Percentiles rank a stretch among this genome's conserved stretches.
Conservation (phyloP, 2,113 vertebrate species). For the Dipodomys spectabilis region DNA sequence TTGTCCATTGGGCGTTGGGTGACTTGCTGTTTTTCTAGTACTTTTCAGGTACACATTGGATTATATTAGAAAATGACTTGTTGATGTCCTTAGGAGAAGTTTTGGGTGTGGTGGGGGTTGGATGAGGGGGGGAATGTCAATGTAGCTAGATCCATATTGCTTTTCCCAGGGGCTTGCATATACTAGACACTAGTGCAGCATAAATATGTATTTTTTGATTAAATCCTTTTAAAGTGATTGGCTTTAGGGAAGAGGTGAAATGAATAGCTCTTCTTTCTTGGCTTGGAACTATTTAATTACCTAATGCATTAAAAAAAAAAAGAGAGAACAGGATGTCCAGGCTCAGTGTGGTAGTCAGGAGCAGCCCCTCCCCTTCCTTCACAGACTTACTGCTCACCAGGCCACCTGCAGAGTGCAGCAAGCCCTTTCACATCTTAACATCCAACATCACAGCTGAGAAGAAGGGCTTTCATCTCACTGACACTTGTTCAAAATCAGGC, state of each 20-base stretch:
- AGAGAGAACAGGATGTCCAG: not conserved
- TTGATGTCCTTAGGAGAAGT: not conserved
- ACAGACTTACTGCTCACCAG: not conserved
- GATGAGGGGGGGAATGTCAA: not conserved
- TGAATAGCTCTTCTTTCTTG: not conserved
- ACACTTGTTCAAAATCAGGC: constrained; percentile 45
- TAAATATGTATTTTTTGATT: not conserved
- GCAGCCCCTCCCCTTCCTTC: not conserved
- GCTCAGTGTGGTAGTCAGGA: not conserved
- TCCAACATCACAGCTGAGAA: not conserved
- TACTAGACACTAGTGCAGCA: too few species aligned
- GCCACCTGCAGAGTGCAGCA: not conserved
- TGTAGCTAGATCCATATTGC: not conserved
- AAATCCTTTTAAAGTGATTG: not conserved
- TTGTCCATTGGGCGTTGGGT: not conserved
- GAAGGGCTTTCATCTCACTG: constrained; percentile 50
- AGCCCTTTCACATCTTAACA: not conserved
- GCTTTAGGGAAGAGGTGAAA: not conserved
- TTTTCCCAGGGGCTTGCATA: not conserved
- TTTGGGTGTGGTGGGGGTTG: too few species aligned
- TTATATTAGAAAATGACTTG: not conserved
- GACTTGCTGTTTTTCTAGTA: constrained; percentile 15
- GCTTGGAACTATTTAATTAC: constrained; percentile 30
- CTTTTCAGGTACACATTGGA: not conserved
- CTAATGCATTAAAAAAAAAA: constrained; percentile 17